Evolutionary conservation across 2,797 vertebrate species (phyloP).

Genomic region (Oreochromis grahami): DNA sequence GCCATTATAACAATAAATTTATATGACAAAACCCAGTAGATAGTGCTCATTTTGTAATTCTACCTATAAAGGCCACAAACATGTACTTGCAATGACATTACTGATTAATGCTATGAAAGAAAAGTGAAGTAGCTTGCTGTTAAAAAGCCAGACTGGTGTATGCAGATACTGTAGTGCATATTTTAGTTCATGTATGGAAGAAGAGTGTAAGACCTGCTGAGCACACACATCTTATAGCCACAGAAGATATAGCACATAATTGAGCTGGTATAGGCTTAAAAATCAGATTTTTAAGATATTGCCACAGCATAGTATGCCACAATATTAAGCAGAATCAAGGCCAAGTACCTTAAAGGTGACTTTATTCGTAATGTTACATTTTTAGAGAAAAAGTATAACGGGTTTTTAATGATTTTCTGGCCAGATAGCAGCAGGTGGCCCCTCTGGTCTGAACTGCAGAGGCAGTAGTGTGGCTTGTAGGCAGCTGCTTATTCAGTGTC

Average conservation of each 20-base stretch:
- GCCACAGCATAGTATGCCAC: neutral
- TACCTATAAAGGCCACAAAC: neutral
- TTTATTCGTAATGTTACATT: neutral
- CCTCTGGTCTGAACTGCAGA: slow-evolving; percentile 13
- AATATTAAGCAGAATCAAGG: neutral
- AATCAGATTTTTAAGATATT: neutral
- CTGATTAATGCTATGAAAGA: neutral
- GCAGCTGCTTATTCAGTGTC: slow-evolving; percentile 27
- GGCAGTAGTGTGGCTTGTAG: neutral
- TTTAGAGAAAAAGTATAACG: neutral
- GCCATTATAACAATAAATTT: neutral
- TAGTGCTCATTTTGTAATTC: neutral
- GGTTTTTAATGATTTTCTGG: slow-evolving; percentile 7
- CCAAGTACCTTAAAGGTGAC: neutral
- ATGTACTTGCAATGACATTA: neutral
- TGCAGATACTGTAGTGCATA: neutral
- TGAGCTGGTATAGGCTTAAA: neutral
- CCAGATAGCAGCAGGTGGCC: slow-evolving; percentile 20
- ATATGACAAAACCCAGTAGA: neutral
- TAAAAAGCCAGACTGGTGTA: neutral
- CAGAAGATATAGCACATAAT: neutral
- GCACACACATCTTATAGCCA: neutral
- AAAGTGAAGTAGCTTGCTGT: neutral
- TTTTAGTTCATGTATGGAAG: neutral
- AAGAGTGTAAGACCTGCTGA: neutral